phyloP scores from a whole-genome alignment of 2,113 vertebrate species.

The Myrmecobius fasciatus region DNA sequence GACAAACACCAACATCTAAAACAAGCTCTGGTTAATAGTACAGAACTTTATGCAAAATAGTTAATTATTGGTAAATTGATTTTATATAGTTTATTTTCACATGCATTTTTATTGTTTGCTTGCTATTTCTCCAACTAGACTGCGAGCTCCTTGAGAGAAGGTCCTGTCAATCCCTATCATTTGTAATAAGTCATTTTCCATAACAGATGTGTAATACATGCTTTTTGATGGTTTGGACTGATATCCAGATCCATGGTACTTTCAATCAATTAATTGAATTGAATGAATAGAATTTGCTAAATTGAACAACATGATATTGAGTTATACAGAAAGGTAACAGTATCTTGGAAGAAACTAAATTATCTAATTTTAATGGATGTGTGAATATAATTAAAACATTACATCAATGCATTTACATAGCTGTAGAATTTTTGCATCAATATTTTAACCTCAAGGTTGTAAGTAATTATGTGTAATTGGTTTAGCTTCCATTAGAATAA shows the following conservation, averaged over 20 bases:
- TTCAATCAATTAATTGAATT: not conserved
- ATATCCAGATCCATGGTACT: not conserved
- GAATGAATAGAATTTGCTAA: slow-evolving; percentile 12
- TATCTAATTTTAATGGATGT: slow-evolving; percentile 58
- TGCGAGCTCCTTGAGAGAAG: not conserved
- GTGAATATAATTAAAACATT: slow-evolving; percentile 65
- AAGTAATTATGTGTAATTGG: slow-evolving; percentile 68
- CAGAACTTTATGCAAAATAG: not conserved
- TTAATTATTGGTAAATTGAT: not conserved
- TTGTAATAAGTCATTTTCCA: not conserved
- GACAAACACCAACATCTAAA: no score
- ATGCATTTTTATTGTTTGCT: not conserved
- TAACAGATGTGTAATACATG: not conserved
- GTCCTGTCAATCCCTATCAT: not conserved
- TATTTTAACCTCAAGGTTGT: slow-evolving; percentile 71
- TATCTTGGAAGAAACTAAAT: slow-evolving; percentile 45
- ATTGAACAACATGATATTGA: not conserved
- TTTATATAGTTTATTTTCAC: not conserved
- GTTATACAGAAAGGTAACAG: slow-evolving; percentile 37
- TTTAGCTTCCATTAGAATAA: slow-evolving; percentile 70
- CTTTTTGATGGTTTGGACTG: not conserved
- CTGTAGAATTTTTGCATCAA: slow-evolving; percentile 58
- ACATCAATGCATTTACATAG: slow-evolving; percentile 54
- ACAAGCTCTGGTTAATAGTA: not conserved
- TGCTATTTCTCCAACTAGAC: not conserved